Evolutionary conservation across 2,888 invertebrate species (phyloP).

Genomic region (Protodeltote pygarga): DNA sequence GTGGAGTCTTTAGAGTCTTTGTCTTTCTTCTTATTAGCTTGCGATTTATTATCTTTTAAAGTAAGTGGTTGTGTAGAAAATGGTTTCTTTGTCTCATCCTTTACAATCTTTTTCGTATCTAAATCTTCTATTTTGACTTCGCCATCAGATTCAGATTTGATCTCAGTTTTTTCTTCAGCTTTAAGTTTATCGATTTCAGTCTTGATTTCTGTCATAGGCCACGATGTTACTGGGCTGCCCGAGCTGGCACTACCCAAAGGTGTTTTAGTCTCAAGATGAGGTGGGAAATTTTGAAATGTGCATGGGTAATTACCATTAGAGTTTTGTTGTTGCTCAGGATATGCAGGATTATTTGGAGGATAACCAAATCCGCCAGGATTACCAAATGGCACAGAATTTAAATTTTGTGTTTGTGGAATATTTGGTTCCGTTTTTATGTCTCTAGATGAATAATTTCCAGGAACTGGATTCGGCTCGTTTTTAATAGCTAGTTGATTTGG

Average conservation of each 20-base stretch:
- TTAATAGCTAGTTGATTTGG: constrained; percentile 42
- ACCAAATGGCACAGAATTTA: constrained; percentile 54
- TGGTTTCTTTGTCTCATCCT: constrained; percentile 70
- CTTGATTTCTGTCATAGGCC: constrained; percentile 80
- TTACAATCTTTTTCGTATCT: constrained; percentile 80
- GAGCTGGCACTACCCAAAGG: constrained; percentile 75
- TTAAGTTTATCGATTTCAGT: constrained; percentile 79
- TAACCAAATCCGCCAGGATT: constrained; percentile 66
- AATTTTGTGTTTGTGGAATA: constrained; percentile 53
- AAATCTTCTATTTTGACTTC: constrained; percentile 84
- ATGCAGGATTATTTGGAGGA: constrained; percentile 61
- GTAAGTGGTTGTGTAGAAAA: constrained; percentile 47
- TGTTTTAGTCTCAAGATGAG: constrained; percentile 75
- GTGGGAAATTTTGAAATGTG: constrained; percentile 68
- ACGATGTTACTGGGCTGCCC: constrained; percentile 75
- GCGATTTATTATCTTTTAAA: constrained; percentile 50
- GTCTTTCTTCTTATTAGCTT: constrained; percentile 52
- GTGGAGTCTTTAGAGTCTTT: constrained; percentile 56
- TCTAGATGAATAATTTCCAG: constrained; percentile 51
- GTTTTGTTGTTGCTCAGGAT: constrained; percentile 61
- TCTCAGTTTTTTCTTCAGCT: constrained; percentile 78
- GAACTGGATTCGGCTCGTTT: constrained; percentile 33
- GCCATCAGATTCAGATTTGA: constrained; percentile 84
- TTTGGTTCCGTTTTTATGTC: constrained; percentile 65
- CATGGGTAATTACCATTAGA: constrained; percentile 64